Percentiles rank a stretch among this genome's conserved stretches.
phyloP scores from a whole-genome alignment of 2,113 vertebrate species.

The Sinocyclocheilus maitianheensis region DNA sequence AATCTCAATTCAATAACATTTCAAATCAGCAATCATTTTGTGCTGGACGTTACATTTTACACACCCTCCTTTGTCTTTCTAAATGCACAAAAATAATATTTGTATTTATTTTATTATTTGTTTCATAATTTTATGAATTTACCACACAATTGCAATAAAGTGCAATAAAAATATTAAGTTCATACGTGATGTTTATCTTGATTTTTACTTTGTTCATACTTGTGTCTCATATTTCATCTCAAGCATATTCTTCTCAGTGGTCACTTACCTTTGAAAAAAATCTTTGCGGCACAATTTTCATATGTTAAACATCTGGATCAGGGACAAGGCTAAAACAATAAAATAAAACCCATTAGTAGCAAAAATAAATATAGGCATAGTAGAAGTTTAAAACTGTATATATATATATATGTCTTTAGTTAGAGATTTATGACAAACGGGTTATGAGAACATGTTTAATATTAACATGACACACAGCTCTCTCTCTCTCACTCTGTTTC shows the following conservation, averaged over 20 bases:
- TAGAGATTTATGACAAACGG: slow-evolving; percentile 19
- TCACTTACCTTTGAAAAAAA: neutral
- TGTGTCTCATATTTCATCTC: neutral
- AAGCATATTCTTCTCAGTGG: neutral
- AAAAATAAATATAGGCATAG: neutral
- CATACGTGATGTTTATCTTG: neutral
- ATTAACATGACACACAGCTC: slow-evolving; percentile 58
- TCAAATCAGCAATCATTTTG: no score
- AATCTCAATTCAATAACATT: no score
- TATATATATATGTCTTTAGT: no score
- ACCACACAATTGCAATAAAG: no score
- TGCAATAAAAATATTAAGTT: no score
- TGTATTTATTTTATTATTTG: no score
- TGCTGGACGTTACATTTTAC: no score
- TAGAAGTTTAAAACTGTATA: neutral
- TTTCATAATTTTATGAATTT: no score
- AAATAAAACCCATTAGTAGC: neutral
- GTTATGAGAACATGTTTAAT: slow-evolving; percentile 61
- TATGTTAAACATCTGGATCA: neutral
- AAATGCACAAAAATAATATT: no score
- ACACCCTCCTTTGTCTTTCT: no score
- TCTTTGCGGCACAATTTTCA: neutral
- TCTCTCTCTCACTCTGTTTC: neutral
- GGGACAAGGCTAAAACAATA: neutral
- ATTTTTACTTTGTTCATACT: neutral